These are phyloP conservation scores for Heliconius cydno DNA, from an alignment of 2,888 invertebrate species.

Conservation along the genomic window DNA sequence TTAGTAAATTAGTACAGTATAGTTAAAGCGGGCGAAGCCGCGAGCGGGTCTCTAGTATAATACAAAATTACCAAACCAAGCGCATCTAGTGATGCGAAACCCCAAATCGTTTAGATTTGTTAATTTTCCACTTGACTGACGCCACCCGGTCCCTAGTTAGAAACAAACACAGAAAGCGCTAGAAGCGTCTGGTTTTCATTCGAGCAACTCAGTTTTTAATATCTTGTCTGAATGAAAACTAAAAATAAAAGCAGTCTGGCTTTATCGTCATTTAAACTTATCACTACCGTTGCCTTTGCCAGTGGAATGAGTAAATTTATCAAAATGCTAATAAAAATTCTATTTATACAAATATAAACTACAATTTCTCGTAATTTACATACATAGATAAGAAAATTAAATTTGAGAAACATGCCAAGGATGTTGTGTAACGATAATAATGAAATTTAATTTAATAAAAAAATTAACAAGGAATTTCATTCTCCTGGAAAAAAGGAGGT, in stretches of 20 bases:
- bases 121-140: conserved; percentile 49
- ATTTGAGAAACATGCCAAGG: background rate
- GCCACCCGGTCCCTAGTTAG: conserved; percentile 40
- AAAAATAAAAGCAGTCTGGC: conserved; percentile 1
- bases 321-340: conserved; percentile 1
- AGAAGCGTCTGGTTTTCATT: conserved; percentile 21
- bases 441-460: background rate
- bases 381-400: background rate
- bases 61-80: background rate
- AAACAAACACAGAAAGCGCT: conserved; percentile 24
- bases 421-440: background rate
- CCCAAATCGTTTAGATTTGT: conserved; percentile 44
- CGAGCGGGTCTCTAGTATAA: background rate
- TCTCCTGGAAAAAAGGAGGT: background rate
- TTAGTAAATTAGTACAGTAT: no score
- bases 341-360: background rate
- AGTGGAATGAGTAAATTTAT: background rate
- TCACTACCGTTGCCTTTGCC: background rate
- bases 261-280: conserved; percentile 23
- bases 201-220: conserved; percentile 14
- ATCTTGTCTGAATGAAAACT: conserved; percentile 15
- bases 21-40: no score
- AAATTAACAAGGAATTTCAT: background rate
- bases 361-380: background rate
- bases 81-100: conserved; percentile 33